Conservation (phyloP, 2,797 vertebrate genomes). For the Tokudaia muenninki region DNA sequence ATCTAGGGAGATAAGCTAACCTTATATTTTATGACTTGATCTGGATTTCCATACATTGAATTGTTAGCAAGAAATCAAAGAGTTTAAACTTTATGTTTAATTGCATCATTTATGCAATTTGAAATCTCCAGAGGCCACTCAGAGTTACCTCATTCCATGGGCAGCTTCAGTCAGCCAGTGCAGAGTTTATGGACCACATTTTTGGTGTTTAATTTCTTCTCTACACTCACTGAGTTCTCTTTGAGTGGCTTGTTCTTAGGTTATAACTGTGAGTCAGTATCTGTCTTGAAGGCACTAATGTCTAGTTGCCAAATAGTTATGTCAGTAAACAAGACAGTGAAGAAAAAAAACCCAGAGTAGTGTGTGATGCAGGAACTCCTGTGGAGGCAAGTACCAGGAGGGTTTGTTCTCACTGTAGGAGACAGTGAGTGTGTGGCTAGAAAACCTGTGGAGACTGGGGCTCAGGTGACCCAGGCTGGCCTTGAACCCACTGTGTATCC, state of each 20-base stretch:
- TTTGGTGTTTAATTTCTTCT: conserved; percentile 30
- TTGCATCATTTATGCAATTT: conserved; percentile 43
- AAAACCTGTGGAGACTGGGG: not conserved
- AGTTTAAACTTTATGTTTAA: not conserved
- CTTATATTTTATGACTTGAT: conserved; percentile 4
- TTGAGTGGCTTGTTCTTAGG: not conserved
- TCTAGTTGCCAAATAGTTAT: not conserved
- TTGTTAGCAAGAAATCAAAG: conserved; percentile 29
- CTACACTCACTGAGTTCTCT: not conserved
- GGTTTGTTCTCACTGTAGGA: not conserved
- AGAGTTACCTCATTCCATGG: not conserved
- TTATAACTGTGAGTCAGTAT: not conserved
- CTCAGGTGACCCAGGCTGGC: not conserved
- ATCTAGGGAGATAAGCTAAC: not conserved
- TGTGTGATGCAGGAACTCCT: not conserved
- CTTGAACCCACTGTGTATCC: not conserved
- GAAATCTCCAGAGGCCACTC: not conserved
- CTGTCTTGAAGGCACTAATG: not conserved
- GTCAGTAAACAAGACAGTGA: not conserved
- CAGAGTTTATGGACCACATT: not conserved
- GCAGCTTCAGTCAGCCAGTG: not conserved
- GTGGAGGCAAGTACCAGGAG: not conserved
- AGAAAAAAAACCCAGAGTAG: not conserved
- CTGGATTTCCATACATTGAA: not conserved
- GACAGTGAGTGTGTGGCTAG: not conserved